These are phyloP conservation scores for Drosophila mayaguana DNA, from an alignment of 2,888 invertebrate genomes.

Conservation along the genomic window DNA sequence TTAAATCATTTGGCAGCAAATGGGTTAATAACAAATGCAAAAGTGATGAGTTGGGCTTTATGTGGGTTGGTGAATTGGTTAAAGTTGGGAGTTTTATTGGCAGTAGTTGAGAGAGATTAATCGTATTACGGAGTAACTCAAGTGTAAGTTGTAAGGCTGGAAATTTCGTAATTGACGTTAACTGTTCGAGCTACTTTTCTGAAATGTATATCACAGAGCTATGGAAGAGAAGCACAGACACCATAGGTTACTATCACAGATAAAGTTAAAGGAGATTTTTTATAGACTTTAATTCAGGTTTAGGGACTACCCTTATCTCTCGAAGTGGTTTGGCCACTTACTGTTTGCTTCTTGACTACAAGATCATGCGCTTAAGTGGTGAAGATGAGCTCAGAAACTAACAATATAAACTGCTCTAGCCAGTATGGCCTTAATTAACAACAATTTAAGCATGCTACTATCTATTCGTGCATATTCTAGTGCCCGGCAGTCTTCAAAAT, in stretches of 20 bases:
- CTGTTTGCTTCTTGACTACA: background rate
- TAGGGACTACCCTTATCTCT: no score
- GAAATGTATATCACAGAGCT: no score
- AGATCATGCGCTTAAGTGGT: background rate
- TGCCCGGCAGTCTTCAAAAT: background rate
- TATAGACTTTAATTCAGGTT: no score
- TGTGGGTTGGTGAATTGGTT: background rate
- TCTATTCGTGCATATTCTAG: background rate
- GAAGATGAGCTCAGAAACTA: background rate
- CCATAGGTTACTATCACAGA: no score
- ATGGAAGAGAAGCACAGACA: no score
- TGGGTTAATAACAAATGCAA: conserved; percentile 12
- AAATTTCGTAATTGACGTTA: background rate
- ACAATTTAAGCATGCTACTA: background rate
- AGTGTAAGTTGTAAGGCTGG: background rate
- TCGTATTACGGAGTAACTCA: background rate
- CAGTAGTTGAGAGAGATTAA: background rate
- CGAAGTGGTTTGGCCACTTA: no score
- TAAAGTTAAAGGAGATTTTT: no score
- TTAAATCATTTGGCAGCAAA: conserved; percentile 29
- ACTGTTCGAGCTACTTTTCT: background rate
- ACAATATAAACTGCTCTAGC: background rate
- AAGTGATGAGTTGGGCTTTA: background rate
- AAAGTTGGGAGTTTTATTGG: background rate
- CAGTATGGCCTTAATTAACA: background rate